Percentiles rank a stretch among this genome's conserved stretches.
Evolutionary conservation across 2,113 vertebrate genomes (phyloP).

Genomic region (Periophthalmodon schlosseri): DNA sequence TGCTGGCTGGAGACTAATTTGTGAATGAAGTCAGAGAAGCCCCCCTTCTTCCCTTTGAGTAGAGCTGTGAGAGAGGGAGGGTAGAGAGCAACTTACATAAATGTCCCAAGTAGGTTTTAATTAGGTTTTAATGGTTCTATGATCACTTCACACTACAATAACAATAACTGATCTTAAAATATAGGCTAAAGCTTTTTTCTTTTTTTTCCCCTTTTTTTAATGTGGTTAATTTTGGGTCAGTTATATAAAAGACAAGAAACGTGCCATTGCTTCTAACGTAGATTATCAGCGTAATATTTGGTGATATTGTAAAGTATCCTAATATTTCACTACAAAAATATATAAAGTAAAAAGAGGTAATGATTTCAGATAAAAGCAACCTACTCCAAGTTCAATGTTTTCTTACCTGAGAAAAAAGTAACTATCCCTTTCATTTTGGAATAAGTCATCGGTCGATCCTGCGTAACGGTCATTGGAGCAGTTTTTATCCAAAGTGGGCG

Average conservation of each 20-base stretch:
- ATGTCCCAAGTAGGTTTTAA: conserved; percentile 31
- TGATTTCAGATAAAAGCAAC: background rate
- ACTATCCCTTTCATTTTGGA: conserved; percentile 74
- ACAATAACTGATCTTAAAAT: background rate
- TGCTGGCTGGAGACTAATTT: conserved; percentile 68
- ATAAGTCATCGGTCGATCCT: conserved; percentile 62
- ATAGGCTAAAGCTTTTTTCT: background rate
- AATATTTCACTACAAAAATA: background rate
- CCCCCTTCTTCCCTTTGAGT: conserved; percentile 73
- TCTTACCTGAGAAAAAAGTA: conserved; percentile 74
- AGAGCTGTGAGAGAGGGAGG: conserved; percentile 56
- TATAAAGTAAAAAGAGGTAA: background rate
- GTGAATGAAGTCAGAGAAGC: conserved; percentile 68
- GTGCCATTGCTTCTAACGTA: background rate
- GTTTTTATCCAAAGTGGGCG: background rate
- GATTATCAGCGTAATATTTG: background rate
- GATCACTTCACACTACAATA: background rate
- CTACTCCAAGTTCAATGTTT: background rate
- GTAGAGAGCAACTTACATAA: conserved; percentile 32
- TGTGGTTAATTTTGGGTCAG: too few species aligned
- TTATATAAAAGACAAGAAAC: too few species aligned
- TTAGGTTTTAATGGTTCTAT: background rate
- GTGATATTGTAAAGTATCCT: background rate
- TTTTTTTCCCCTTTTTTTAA: background rate
- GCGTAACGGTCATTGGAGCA: conserved; percentile 62